phyloP scores from a whole-genome alignment of 2,888 invertebrate genomes.

The Rotaria macrura region DNA sequence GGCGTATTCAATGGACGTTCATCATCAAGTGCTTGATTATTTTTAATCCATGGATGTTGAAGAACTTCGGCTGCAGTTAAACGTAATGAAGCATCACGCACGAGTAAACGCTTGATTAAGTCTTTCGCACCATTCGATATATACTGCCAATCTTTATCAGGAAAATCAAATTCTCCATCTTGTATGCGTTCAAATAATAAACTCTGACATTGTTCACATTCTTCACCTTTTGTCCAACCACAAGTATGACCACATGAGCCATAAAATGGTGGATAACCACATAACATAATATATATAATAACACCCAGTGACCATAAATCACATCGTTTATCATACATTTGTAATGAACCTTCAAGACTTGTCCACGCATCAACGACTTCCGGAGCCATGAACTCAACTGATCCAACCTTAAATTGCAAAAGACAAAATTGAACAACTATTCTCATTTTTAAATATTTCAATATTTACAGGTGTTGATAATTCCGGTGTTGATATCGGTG shows the following conservation, averaged over 20 bases:
- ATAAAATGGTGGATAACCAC: conserved; percentile 79
- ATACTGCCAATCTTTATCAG: conserved; percentile 75
- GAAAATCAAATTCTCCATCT: conserved; percentile 63
- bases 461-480: conserved; percentile 64
- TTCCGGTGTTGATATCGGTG: conserved; percentile 82
- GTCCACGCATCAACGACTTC: conserved; percentile 81
- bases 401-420: conserved; percentile 46
- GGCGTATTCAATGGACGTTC: background rate
- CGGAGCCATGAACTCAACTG: conserved; percentile 57
- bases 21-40: background rate
- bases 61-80: conserved; percentile 75
- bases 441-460: no score
- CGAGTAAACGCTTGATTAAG: conserved; percentile 72
- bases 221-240: conserved; percentile 89
- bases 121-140: conserved; percentile 84
- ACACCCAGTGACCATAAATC: conserved; percentile 96
- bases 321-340: conserved; percentile 73
- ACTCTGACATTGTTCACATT: conserved; percentile 75
- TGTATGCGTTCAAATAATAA: conserved; percentile 82
- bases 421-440: no score
- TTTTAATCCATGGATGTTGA: conserved; percentile 61
- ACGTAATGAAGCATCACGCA: conserved; percentile 73
- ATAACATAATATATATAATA: conserved; percentile 74
- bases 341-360: conserved; percentile 41
- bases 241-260: conserved; percentile 80